A percentile compares a stretch with the other conserved stretches of the same genome.
phyloP scores from a whole-genome alignment of 2,113 vertebrate species.

The Podiceps cristatus region DNA sequence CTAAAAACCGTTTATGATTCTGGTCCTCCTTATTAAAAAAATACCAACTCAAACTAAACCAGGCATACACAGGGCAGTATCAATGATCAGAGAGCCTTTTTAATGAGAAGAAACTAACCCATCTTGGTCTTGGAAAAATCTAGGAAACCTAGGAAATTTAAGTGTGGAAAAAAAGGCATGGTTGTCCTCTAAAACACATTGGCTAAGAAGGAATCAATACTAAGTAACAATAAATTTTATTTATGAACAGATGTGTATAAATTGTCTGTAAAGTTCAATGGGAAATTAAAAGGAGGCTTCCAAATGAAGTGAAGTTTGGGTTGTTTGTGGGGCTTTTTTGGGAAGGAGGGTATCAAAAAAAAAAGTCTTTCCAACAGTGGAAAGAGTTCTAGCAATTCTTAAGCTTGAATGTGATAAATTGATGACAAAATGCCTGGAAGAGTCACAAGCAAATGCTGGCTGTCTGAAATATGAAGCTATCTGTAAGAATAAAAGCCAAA shows the following conservation, averaged over 20 bases:
- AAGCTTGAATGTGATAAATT: background rate
- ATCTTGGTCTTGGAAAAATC: background rate
- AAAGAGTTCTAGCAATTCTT: background rate
- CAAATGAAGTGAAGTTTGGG: background rate
- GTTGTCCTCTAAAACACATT: background rate
- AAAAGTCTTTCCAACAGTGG: background rate
- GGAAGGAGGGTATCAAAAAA: background rate
- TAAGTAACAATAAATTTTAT: background rate
- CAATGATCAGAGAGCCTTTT: background rate
- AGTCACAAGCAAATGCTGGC: background rate
- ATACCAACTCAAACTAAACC: background rate
- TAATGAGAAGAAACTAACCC: background rate
- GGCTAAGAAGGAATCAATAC: background rate
- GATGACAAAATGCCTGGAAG: background rate
- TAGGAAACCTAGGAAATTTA: background rate
- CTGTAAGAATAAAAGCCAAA: background rate
- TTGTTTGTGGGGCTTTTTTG: background rate
- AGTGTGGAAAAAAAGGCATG: background rate
- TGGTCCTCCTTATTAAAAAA: background rate
- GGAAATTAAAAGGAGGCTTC: background rate
- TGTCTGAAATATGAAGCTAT: background rate
- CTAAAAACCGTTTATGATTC: background rate
- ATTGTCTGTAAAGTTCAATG: background rate
- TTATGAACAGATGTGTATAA: background rate
- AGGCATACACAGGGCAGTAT: background rate